Evolutionary conservation across 2,888 invertebrate genomes (phyloP), one percentile per base, ranked within the genome.

Genomic region (Monochamus alternatus): DNA sequence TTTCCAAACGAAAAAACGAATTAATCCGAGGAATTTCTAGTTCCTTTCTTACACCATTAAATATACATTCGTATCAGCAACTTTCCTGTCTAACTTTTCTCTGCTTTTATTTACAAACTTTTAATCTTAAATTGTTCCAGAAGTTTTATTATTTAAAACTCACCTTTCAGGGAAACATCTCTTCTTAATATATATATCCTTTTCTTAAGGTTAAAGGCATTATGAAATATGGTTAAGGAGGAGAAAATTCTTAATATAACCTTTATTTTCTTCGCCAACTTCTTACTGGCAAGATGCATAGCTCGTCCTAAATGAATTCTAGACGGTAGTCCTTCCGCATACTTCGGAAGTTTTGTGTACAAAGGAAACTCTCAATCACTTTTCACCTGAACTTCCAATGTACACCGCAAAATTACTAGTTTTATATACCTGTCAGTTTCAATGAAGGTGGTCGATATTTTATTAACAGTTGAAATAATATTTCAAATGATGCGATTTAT

Each of bases 171-270:
- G n/a, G 9, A 22, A 10, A 9, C 44, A 64, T 47, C 44, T 64
- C 22, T 47, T 64, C 47, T 63, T 43, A 63, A 43, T 43, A 63
- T 63, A 63, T 63, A 59, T 63, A 43, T 64, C 12, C 30, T n/a
- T 47, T 31, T 47, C 14, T 47, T 51, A 30, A 9, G 12, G 30
- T 5, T 9, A 12, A 47, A 64, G 30, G n/a, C 9, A 64, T 51
- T 64, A 64, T 44, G 47, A 64, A 64, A 64, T 47, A 51, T 51
- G 12, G 12, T 32, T 32, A 32, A 60, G 4, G 5, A 38, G 2
- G 60, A 60, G 60, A 60, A 60, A 60, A 60, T 60, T 60, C 60
- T 60, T 60, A 60, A 60, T 60, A 7, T 60, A 60, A 32, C 32
- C 5, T 60, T 60, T 60, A 60, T 60, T 60, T 60, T 60, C 60